A percentile compares a stretch with the other conserved stretches of the same genome.
Evolutionary conservation across 2,888 invertebrate species (phyloP).

Genomic region (Nowickia ferox): DNA sequence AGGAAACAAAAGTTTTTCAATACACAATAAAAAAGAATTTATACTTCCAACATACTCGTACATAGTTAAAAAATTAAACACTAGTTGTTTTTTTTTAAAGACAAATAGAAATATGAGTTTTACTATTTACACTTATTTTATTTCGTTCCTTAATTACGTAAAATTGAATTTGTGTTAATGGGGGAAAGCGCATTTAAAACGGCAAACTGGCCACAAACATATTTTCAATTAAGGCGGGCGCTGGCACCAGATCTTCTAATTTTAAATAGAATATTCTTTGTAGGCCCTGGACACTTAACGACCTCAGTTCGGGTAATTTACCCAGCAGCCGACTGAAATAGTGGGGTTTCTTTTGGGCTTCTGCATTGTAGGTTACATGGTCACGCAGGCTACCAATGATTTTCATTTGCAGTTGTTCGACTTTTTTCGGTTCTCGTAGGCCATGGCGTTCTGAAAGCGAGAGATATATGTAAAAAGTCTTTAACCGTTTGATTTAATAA

Average conservation of each 20-base stretch:
- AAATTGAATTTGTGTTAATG: background rate
- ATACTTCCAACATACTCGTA: background rate
- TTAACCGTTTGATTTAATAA: background rate
- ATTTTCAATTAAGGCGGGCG: constrained; percentile 96
- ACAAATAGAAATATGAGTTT: constrained; percentile 38
- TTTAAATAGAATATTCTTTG: constrained; percentile 97
- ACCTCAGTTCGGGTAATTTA: constrained; percentile 95
- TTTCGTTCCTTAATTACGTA: background rate
- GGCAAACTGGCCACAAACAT: constrained; percentile 98
- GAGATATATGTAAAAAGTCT: too few species aligned
- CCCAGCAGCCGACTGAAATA: constrained; percentile 96
- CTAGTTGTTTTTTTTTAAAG: background rate
- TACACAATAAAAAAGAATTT: constrained; percentile 20
- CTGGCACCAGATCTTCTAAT: constrained; percentile 94
- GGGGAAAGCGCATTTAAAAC: constrained; percentile 85
- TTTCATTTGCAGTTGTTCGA: constrained; percentile 98
- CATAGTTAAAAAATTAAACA: background rate
- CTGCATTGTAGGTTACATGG: constrained; percentile 96
- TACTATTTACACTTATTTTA: constrained; percentile 48
- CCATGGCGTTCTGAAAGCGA: constrained; percentile 92
- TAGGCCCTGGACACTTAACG: constrained; percentile 95
- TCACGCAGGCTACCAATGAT: constrained; percentile 97
- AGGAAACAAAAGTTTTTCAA: constrained; percentile 18
- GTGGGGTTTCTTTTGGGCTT: constrained; percentile 94
- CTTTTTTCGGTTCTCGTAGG: constrained; percentile 93